These are phyloP conservation scores for Parambassis ranga DNA, from an alignment of 2,797 vertebrate genomes.

Conservation along the genomic window DNA sequence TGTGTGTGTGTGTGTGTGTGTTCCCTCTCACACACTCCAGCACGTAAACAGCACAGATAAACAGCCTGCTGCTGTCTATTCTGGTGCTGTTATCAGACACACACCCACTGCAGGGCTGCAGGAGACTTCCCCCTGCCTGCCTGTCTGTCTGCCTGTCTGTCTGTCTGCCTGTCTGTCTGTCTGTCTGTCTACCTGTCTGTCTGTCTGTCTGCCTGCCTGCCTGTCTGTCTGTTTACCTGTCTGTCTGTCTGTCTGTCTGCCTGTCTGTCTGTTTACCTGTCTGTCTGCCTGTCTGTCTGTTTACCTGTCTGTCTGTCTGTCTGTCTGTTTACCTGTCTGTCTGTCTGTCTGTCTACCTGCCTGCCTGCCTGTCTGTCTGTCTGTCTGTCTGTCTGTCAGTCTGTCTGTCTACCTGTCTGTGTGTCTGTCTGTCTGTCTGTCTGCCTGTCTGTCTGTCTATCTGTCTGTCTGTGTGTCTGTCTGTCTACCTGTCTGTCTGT, in stretches of 20 bases:
- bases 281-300: not conserved
- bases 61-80: slow-evolving; percentile 33
- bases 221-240: not conserved
- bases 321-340: too few relatives aligned
- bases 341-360: not conserved
- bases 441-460: too few relatives aligned
- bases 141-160: not conserved
- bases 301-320: too few relatives aligned
- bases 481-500: too few relatives aligned
- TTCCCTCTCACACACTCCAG: not conserved
- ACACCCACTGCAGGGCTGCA: not conserved
- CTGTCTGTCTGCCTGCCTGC: not conserved
- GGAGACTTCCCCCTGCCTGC: not conserved
- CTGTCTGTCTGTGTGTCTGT: too few relatives aligned
- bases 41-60: slow-evolving; percentile 30
- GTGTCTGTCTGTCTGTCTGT: too few relatives aligned
- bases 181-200: too few relatives aligned
- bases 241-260: too few relatives aligned
- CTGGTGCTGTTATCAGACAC: slow-evolving; percentile 55
- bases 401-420: too few relatives aligned
- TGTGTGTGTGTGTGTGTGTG: slow-evolving; percentile 1
- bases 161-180: too few relatives aligned
- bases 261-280: too few relatives aligned
- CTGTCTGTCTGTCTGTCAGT: not conserved
- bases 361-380: too few relatives aligned